A percentile compares a stretch with the other conserved stretches of the same genome.
Conservation (phyloP, 2,113 vertebrate genomes). For the Parotia lawesii region DNA sequence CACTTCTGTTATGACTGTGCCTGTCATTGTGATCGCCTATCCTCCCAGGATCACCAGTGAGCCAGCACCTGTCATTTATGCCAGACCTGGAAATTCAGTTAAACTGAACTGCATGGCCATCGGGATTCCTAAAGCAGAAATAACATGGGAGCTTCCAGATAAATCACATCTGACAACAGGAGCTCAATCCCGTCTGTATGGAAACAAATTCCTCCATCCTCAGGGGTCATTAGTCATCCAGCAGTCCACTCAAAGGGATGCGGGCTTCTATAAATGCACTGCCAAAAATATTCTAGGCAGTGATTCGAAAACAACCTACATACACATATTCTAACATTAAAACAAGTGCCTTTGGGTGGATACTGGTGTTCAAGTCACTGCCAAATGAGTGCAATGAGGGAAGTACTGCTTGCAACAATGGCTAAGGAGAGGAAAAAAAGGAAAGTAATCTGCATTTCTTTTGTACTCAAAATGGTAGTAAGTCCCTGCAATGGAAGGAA, state of each 20-base stretch:
- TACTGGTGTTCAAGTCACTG: constrained; percentile 60
- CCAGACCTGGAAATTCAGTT: constrained; percentile 80
- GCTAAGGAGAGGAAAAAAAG: not conserved
- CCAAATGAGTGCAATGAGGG: constrained; percentile 46
- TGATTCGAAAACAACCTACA: constrained; percentile 84
- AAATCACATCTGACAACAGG: constrained; percentile 74
- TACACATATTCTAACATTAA: constrained; percentile 82
- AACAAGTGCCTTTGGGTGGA: not conserved
- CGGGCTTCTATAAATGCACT: constrained; percentile 86
- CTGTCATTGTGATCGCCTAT: constrained; percentile 82
- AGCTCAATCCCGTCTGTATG: constrained; percentile 81
- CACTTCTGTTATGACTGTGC: constrained; percentile 68
- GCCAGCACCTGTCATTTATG: constrained; percentile 78
- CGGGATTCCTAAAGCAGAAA: constrained; percentile 81
- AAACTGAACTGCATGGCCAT: constrained; percentile 82
- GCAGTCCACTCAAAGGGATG: constrained; percentile 76
- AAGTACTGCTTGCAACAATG: constrained; percentile 38
- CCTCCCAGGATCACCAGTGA: constrained; percentile 85
- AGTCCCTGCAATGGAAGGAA: not conserved
- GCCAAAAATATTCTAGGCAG: constrained; percentile 84
- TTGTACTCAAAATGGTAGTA: not conserved
- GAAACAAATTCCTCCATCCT: constrained; percentile 87
- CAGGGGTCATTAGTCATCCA: constrained; percentile 88
- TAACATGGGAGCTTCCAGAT: constrained; percentile 89
- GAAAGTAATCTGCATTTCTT: not conserved